A percentile compares a stretch with the other conserved stretches of the same genome.
phyloP scores from a whole-genome alignment of 2,113 vertebrate genomes.

The Ameiurus melas region DNA sequence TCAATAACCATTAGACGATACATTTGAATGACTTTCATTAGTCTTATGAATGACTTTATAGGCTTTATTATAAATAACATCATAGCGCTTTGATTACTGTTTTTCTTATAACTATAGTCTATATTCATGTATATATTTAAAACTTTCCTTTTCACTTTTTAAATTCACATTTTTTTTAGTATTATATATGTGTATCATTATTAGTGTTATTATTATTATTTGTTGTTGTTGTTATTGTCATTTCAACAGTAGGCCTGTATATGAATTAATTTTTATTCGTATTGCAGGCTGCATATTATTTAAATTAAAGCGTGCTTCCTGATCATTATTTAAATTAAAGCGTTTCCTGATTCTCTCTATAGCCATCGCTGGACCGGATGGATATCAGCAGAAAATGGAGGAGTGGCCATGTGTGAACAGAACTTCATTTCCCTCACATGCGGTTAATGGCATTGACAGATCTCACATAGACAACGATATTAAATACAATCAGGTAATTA shows the following conservation, averaged over 20 bases:
- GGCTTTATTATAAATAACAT: not conserved
- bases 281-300: not conserved
- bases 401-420: conserved; percentile 82
- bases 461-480: conserved; percentile 75
- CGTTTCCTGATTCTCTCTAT: conserved; percentile 22
- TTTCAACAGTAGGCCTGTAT: not conserved
- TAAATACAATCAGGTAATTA: conserved; percentile 82
- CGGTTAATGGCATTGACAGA: conserved; percentile 79
- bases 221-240: not conserved
- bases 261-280: too few relatives aligned
- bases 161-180: not conserved
- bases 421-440: conserved; percentile 69
- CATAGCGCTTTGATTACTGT: not conserved
- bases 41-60: not conserved
- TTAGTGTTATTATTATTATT: not conserved
- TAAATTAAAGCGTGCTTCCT: not conserved
- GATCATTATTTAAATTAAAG: not conserved
- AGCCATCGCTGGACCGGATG: conserved; percentile 78
- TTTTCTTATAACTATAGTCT: not conserved
- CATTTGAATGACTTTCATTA: not conserved
- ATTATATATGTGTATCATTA: not conserved
- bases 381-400: conserved; percentile 82
- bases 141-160: not conserved
- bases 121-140: not conserved
- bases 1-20: not conserved